Evolutionary conservation across 2,113 vertebrate genomes (phyloP).

Genomic region (Apistogramma diplotaenia): DNA sequence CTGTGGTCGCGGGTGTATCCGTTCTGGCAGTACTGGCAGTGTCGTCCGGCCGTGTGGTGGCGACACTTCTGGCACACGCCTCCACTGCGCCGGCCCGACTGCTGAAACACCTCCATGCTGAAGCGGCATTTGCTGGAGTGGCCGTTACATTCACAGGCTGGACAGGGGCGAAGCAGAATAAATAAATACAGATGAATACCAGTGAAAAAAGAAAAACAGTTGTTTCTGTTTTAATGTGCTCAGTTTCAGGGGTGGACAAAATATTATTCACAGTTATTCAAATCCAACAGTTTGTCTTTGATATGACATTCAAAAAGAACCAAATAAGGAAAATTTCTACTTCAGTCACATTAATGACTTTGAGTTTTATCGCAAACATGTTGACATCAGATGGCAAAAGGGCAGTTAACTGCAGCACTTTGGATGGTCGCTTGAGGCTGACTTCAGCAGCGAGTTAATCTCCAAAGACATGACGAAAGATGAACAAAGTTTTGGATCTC

Average conservation of each 20-base stretch:
- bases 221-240: no score
- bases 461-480: no score
- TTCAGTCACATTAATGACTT: not conserved
- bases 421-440: no score
- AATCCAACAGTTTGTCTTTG: not conserved
- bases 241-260: not conserved
- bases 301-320: not conserved
- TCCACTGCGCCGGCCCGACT: slow-evolving; percentile 85
- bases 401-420: no score
- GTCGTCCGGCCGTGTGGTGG: slow-evolving; percentile 86
- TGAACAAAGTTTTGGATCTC: no score
- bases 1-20: slow-evolving; percentile 83
- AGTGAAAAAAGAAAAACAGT: fast-evolving
- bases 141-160: slow-evolving; percentile 87
- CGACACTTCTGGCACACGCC: slow-evolving; percentile 88
- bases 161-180: not conserved
- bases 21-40: slow-evolving; percentile 89
- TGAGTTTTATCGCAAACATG: not conserved
- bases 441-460: no score
- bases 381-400: not conserved
- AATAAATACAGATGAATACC: not conserved
- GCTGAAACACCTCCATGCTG: slow-evolving; percentile 86
- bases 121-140: slow-evolving; percentile 88
- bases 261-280: not conserved
- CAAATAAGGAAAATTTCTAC: not conserved